These are phyloP conservation scores for Pheosia tremula DNA, from an alignment of 2,888 invertebrate genomes.

Conservation along the genomic window DNA sequence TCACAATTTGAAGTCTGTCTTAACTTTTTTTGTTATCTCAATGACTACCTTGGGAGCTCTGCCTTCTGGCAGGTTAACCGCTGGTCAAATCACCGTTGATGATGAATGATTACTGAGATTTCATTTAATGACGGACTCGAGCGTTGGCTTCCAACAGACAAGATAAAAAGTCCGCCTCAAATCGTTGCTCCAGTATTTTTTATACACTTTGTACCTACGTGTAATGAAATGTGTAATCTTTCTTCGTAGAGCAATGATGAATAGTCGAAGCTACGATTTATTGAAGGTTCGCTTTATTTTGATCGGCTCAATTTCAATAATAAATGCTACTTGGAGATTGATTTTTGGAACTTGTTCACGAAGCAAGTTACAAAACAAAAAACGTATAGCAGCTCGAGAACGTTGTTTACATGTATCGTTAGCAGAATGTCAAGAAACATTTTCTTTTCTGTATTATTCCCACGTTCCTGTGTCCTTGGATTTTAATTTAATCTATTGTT, in stretches of 20 bases:
- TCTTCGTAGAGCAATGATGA: conserved; percentile 49
- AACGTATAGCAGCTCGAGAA: background rate
- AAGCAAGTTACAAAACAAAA: background rate
- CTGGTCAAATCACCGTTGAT: conserved; percentile 75
- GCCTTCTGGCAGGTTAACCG: conserved; percentile 67
- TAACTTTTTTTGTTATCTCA: conserved; percentile 43
- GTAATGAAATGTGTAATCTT: conserved; percentile 69
- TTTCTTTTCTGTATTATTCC: background rate
- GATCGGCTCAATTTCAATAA: conserved; percentile 37
- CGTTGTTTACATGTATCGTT: background rate
- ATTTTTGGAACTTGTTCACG: conserved; percentile 16
- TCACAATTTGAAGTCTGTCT: conserved; percentile 44
- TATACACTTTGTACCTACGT: conserved; percentile 41
- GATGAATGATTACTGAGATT: conserved; percentile 82
- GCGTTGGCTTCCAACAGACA: conserved; percentile 68
- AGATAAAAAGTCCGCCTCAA: conserved; percentile 57
- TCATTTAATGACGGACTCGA: conserved; percentile 72
- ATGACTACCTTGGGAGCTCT: conserved; percentile 67
- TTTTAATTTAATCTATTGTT: background rate
- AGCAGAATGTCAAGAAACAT: background rate
- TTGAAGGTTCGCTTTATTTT: conserved; percentile 39
- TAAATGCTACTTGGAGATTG: conserved; percentile 27
- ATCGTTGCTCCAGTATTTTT: conserved; percentile 39
- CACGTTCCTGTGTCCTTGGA: conserved; percentile 1
- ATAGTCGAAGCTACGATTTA: conserved; percentile 38